Evolutionary conservation across 2,888 invertebrate genomes (phyloP).

Genomic region (Rhingia campestris): DNA sequence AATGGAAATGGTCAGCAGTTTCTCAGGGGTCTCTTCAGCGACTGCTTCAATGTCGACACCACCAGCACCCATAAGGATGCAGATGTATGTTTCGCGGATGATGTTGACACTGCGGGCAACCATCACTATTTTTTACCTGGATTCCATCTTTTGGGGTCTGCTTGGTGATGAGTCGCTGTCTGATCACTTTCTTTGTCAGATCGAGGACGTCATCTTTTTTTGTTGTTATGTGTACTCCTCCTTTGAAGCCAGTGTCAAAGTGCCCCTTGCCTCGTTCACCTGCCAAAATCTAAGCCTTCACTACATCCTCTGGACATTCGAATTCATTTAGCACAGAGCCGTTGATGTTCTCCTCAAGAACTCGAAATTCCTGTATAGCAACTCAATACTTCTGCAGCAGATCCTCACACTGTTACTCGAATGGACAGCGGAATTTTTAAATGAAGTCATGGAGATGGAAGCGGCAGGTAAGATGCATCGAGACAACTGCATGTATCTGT

Average conservation of each 20-base stretch:
- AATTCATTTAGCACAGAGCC: slow-evolving; percentile 86
- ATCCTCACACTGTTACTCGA: slow-evolving; percentile 98
- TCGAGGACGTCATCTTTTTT: slow-evolving; percentile 88
- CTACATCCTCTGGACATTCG: slow-evolving; percentile 95
- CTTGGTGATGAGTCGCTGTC: slow-evolving; percentile 96
- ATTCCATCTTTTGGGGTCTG: slow-evolving; percentile 98
- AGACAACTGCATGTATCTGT: no score
- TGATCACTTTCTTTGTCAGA: slow-evolving; percentile 95
- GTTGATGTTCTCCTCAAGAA: slow-evolving; percentile 89
- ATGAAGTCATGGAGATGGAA: no score
- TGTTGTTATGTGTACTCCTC: slow-evolving; percentile 98
- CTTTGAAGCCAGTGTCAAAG: slow-evolving; percentile 98
- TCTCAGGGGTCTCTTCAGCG: slow-evolving; percentile 95
- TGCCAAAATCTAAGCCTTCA: slow-evolving; percentile 99
- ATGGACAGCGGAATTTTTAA: no score
- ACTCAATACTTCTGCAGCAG: slow-evolving; percentile 93
- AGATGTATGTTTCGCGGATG: slow-evolving; percentile 96
- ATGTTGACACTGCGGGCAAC: slow-evolving; percentile 98
- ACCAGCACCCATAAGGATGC: slow-evolving; percentile 98
- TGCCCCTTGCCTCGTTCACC: slow-evolving; percentile 99
- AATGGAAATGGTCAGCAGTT: no score
- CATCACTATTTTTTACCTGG: slow-evolving; percentile 97
- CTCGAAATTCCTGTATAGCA: slow-evolving; percentile 92
- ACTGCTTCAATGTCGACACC: slow-evolving; percentile 99
- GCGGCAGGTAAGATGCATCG: no score